Evolutionary conservation across 2,113 vertebrate species (phyloP).

Genomic region (Acrocephalus kingi): DNA sequence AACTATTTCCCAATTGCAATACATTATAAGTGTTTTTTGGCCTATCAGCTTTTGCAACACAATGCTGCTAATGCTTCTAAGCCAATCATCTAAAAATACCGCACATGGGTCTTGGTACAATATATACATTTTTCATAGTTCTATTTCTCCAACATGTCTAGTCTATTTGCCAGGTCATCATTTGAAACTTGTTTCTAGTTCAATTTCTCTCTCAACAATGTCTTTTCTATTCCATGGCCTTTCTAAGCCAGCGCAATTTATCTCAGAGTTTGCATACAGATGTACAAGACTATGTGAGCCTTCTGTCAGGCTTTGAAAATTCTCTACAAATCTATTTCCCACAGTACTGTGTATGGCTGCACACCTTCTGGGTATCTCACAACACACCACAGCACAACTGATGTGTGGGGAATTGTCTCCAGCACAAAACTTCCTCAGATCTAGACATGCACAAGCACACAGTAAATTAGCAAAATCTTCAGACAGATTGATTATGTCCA

Average conservation of each 20-base stretch:
- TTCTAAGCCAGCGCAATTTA: not conserved
- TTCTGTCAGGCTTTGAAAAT: not conserved
- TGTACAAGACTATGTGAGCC: not conserved
- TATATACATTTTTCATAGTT: not conserved
- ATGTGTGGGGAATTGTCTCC: not conserved
- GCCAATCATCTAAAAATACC: not conserved
- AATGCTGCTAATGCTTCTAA: not conserved
- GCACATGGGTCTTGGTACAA: not conserved
- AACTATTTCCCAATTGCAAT: not conserved
- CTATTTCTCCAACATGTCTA: not conserved
- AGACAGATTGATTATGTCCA: not conserved
- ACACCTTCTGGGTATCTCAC: not conserved
- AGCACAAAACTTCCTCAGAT: not conserved
- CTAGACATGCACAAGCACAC: fast-evolving
- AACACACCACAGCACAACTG: not conserved
- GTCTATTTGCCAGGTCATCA: not conserved
- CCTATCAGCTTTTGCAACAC: not conserved
- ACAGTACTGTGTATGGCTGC: fast-evolving
- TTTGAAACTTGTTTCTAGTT: not conserved
- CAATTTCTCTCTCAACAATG: not conserved
- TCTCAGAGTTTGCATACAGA: not conserved
- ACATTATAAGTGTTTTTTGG: not conserved
- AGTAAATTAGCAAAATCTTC: not conserved
- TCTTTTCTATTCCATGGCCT: not conserved
- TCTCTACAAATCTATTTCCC: not conserved